These are phyloP conservation scores for Spea multiplicata DNA, from an alignment of 2,113 vertebrate genomes.

Conservation along the genomic window DNA sequence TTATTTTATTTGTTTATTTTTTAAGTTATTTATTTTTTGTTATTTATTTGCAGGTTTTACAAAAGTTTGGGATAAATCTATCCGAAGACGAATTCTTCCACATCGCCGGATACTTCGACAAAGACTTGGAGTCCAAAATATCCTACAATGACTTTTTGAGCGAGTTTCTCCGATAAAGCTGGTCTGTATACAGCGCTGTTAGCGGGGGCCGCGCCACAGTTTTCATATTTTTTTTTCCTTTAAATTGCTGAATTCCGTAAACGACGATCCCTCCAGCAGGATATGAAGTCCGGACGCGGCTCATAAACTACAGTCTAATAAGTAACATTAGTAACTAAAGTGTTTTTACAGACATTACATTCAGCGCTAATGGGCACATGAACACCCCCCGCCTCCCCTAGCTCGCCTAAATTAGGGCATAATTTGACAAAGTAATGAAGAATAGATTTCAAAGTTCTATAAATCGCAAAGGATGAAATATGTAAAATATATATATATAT, in stretches of 20 bases:
- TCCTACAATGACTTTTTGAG: constrained; percentile 73
- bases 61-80: constrained; percentile 59
- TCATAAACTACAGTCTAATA: constrained; percentile 17
- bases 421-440: constrained; percentile 19
- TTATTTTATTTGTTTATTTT: too few relatives aligned
- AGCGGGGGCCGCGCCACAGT: background rate
- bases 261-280: background rate
- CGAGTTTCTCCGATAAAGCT: constrained; percentile 65
- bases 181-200: too few relatives aligned
- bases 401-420: constrained; percentile 8
- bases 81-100: constrained; percentile 71
- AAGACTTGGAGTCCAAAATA: constrained; percentile 64
- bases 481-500: background rate
- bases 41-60: constrained; percentile 60
- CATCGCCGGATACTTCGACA: constrained; percentile 70
- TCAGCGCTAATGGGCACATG: background rate
- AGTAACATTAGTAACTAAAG: background rate
- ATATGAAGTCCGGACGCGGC: constrained; percentile 7
- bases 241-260: background rate
- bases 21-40: too few relatives aligned
- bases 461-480: constrained; percentile 5
- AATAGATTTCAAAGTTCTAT: background rate
- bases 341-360: background rate
- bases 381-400: background rate
- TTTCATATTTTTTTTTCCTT: background rate